Conservation (phyloP, 2,113 vertebrate genomes). For the Notiomystis cincta region DNA sequence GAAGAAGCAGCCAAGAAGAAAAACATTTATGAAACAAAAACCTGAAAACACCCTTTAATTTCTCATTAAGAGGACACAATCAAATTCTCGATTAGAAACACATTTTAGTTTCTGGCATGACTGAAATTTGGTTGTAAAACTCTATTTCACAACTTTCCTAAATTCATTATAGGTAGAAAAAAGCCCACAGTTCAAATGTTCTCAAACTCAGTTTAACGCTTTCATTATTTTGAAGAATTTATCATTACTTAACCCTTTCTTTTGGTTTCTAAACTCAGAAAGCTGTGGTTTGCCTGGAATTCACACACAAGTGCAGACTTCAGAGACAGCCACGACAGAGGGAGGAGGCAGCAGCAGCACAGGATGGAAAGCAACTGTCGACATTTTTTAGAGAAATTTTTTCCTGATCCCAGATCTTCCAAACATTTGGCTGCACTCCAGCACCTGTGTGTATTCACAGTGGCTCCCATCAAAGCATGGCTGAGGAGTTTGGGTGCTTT, state of each 20-base stretch:
- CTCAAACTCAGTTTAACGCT: background rate
- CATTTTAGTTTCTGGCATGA: background rate
- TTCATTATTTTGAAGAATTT: background rate
- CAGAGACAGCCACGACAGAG: fast-evolving
- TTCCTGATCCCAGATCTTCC: background rate
- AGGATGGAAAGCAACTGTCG: background rate
- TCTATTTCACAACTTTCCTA: background rate
- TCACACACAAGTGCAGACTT: background rate
- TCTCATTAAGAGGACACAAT: background rate
- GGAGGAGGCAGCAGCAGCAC: background rate
- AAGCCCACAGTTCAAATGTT: background rate
- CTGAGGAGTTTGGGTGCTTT: background rate
- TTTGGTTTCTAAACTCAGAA: background rate
- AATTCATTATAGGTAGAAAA: background rate
- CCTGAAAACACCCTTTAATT: background rate
- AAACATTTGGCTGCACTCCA: background rate
- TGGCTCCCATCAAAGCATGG: background rate
- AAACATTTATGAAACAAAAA: background rate
- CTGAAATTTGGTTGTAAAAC: background rate
- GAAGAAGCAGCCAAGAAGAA: background rate
- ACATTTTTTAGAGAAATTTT: too few relatives aligned
- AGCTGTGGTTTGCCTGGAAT: background rate
- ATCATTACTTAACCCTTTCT: background rate
- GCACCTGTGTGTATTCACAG: fast-evolving
- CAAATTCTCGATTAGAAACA: background rate